These are phyloP conservation scores for Noturus placidus DNA, from an alignment of 2,113 vertebrate species.

Conservation along the genomic window DNA sequence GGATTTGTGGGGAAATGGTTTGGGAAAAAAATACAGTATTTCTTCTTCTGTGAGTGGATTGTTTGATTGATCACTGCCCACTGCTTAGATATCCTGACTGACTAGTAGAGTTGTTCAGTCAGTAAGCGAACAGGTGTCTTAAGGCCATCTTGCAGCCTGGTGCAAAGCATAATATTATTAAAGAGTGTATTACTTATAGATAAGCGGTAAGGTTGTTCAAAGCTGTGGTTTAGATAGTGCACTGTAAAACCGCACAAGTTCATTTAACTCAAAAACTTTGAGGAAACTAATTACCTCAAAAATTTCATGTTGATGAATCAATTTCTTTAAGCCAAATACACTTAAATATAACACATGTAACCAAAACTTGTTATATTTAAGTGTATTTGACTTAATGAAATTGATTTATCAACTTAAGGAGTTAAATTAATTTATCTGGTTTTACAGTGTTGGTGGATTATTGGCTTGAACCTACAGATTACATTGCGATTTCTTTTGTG, in stretches of 20 bases:
- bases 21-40: neutral
- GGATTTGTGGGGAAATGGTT: neutral
- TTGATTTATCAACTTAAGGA: no score
- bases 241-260: no score
- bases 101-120: neutral
- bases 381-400: no score
- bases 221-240: neutral
- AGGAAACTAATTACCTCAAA: no score
- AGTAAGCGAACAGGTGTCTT: neutral
- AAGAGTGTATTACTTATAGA: neutral
- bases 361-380: no score
- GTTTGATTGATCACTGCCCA: neutral
- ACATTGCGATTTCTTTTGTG: neutral
- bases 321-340: no score
- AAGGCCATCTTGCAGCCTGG: neutral
- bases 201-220: neutral
- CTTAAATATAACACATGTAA: no score
- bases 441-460: neutral
- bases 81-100: neutral
- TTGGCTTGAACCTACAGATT: neutral
- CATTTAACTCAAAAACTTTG: no score
- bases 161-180: neutral
- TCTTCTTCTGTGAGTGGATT: neutral
- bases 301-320: no score
- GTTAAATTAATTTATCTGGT: no score